Evolutionary conservation across 2,888 invertebrate species (phyloP).

Genomic region (Iphiclides podalirius): DNA sequence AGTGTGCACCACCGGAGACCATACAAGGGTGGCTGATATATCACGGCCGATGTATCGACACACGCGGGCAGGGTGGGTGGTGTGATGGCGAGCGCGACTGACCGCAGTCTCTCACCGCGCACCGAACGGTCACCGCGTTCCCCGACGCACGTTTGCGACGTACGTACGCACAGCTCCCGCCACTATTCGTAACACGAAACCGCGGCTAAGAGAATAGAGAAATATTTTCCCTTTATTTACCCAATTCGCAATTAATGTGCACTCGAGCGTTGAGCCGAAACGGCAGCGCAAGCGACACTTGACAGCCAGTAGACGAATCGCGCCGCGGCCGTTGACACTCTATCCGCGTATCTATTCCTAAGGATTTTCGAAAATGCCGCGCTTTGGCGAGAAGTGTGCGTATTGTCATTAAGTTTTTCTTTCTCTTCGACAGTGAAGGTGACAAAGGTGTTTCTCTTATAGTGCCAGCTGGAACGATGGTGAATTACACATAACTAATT

Average conservation of each 20-base stretch:
- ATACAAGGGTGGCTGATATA: constrained; percentile 43
- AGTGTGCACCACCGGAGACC: constrained; percentile 35
- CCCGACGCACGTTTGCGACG: constrained; percentile 62
- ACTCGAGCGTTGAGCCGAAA: constrained; percentile 63
- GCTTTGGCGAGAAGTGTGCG: constrained; percentile 61
- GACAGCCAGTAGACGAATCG: constrained; percentile 64
- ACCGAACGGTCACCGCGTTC: constrained; percentile 67
- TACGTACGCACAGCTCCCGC: constrained; percentile 74
- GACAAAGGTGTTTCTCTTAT: constrained; percentile 57
- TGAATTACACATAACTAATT: constrained; percentile 67
- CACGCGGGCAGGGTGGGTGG: constrained; percentile 63
- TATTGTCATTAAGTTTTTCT: constrained; percentile 48
- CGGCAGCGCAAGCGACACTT: constrained; percentile 54
- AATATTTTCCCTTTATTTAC: constrained; percentile 32
- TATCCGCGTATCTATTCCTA: constrained; percentile 44
- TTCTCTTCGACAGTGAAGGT: constrained; percentile 53
- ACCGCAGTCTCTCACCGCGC: constrained; percentile 71
- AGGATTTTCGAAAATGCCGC: constrained; percentile 50
- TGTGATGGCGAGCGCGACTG: constrained; percentile 51
- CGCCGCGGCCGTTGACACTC: constrained; percentile 70
- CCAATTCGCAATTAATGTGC: constrained; percentile 60
- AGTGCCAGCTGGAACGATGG: constrained; percentile 69
- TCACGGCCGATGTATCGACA: constrained; percentile 61
- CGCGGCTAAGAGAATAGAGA: constrained; percentile 42
- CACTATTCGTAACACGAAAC: constrained; percentile 61